Evolutionary conservation across 1,140 invertebrate species (phyloP), one percentile per base, ranked within the genome.

Genomic region (Mycetomoellerius zeteki): DNA sequence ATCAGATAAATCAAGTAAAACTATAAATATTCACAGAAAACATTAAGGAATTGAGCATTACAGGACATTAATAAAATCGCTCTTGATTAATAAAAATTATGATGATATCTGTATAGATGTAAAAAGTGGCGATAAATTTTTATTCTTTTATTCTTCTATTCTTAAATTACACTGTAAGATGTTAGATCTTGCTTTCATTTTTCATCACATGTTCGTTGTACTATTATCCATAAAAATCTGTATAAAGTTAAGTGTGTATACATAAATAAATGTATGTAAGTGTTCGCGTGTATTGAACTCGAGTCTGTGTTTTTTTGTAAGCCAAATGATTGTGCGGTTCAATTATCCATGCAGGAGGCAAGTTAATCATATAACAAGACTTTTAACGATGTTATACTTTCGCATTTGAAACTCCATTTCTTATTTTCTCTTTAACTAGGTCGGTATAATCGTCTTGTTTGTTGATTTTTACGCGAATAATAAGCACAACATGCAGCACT

Each of bases 1-100:
- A 69, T 81, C 33, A 12, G 3, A 5, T 56, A 50, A 72, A 58
- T 82, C 2, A 24, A 72, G n/a, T 10, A 82, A 58, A 69, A 37
- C 1, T 37, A 3, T 10, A 21, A 54, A 27, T 1, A 47, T 69
- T 52, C 8, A 1, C 19, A 33, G 16, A n/a, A 16, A 81, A 71
- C 24, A 69, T 24, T 69, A 27, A 50, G 14, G 16, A 80, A 21
- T 5, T 21, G 19, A 0, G 21, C n/a, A 80, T 71, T 71, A 71
- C 3, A 37, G 7, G 0, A 4, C 27, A 2, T n/a, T 37, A 14
- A 64, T 33, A 24, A 58, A 47, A 47, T n/a, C 1, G 33, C 12
- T 82, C 50, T 50, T 0, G 10, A 30, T 62, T 50, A 47, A 82
- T 16, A 54, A 82, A 72, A 16, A n/a, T 72, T 58, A 72, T 10